Base-by-base conservation (phyloP, 2,797 vertebrate species). In the Mus spretus region DNA sequence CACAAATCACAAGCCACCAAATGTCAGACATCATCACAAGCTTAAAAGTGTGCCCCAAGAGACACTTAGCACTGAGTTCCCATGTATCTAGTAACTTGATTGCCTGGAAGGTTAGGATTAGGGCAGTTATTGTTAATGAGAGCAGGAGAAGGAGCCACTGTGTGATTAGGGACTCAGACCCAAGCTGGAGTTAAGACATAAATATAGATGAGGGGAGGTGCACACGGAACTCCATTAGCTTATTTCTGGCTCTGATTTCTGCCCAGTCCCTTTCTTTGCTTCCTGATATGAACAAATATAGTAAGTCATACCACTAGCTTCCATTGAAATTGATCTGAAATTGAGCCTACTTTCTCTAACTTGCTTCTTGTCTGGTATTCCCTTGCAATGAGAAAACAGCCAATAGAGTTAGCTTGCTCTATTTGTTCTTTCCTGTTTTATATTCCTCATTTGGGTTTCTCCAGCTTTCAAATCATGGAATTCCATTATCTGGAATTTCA, bases 401-500 rank as follows among this genome's bases (percentile, higher is more conserved):
- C 53, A 59, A 57, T 31, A 31, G 6, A 61, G 40, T 40, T 40
- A 63, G 37, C 28, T 82, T 65, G 59, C 81, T 61, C 1, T 37
- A 14, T 59, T 34, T 22, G 28, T 86, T 70, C 61, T 93, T 91
- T 88, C 12, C 10, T 61, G 0, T 67, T 24, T 93, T 50, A 70
- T 86, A 53, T 14, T 91, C 70, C 75, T 87, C 10, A 53, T 59
- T 93, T 89, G 15, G 47, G 65, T 89, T 63, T 92, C 34, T 92
- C 44, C 80, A 63, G 34, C n/a, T 96, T 89, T 87, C 50, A 82
- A 57, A 15, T 77, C 55, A 11, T 37, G 17, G 47, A 75, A 20
- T 77, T 50, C 44, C 26, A 77, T 50, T 6, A 47, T 57, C 24
- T 13, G 67, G 70, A 44, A 89, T 57, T 75, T 10, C 47, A 65